Evolutionary conservation across 2,888 invertebrate species (phyloP), one percentile per base, ranked within the genome.

Genomic region (Lasioglossum vierecki): DNA sequence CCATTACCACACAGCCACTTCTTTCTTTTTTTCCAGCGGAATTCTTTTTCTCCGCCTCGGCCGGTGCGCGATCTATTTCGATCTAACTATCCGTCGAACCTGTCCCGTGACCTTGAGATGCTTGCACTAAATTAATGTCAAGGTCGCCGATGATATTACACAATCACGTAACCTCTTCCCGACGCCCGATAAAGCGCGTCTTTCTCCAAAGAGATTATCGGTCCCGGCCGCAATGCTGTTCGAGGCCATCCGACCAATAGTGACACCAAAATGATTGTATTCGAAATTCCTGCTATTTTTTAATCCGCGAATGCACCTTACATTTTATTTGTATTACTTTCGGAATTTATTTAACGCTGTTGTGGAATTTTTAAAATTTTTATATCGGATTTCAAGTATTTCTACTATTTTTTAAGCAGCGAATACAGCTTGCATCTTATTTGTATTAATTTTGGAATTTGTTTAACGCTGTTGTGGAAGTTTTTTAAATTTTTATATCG

Each of bases 41-140:
- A 26, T 15, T 66, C 35, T 15, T 35, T 66, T 35, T 35, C 3
- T 30, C 35, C 6, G 1, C 35, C 18, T 30, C 2, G 18, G 18
- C 35, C 18, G n/a, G 30, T 30, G 66, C 66, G 6, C 66, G 35
- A 30, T 66, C 66, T 39, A 39, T 68, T 68, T 60, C 57, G 75
- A 41, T 60, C 41, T 66, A 44, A 22, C 22, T 4, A 35, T 35
- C 30, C 66, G 18, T 18, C 5, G 77, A 63, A 70, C 60, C 76
- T 41, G n/a, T 66, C 39, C 35, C 63, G 46, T 30, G 78, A 66
- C 53, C 83, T 75, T 83, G 75, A 26, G 53, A 30, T 35, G 70
- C 63, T 83, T 53, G 41, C 63, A 4, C 44, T n/a, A 11, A 79
- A 79, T 83, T 75, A 83, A 83, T 84, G 78, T 79, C 84, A 84